These are phyloP conservation scores for Amphipyra berbera DNA, from an alignment of 2,888 invertebrate genomes.

Conservation along the genomic window DNA sequence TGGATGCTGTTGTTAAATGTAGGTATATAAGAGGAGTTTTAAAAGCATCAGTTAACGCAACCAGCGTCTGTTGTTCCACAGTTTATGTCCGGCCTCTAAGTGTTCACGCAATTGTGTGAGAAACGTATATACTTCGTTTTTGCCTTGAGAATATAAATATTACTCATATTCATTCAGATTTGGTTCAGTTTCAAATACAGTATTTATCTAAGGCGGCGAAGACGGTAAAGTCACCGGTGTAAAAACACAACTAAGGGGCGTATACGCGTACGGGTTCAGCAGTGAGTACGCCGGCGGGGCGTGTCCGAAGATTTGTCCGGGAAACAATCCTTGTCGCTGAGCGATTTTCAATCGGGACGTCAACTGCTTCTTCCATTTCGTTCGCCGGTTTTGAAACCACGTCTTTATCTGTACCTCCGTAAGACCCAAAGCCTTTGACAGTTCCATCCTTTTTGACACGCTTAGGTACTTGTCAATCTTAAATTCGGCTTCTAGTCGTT, in stretches of 20 bases:
- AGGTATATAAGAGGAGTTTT: too few relatives aligned
- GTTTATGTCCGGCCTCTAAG: too few relatives aligned
- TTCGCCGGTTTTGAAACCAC: slow-evolving; percentile 98
- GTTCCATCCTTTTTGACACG: slow-evolving; percentile 98
- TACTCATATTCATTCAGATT: too few relatives aligned
- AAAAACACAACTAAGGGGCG: slow-evolving; percentile 91
- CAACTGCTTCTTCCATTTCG: slow-evolving; percentile 99
- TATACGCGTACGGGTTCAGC: slow-evolving; percentile 90
- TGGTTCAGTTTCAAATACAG: too few relatives aligned
- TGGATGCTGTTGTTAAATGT: too few relatives aligned
- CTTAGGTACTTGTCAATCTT: slow-evolving; percentile 98
- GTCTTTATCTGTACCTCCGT: slow-evolving; percentile 99
- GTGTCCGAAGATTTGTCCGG: slow-evolving; percentile 92
- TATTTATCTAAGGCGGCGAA: slow-evolving; percentile 70
- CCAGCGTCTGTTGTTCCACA: too few relatives aligned
- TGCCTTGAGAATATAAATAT: too few relatives aligned
- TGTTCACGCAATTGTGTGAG: too few relatives aligned
- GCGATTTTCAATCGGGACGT: slow-evolving; percentile 97
- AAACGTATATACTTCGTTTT: too few relatives aligned
- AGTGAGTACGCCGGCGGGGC: slow-evolving; percentile 91
- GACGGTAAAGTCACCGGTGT: slow-evolving; percentile 87
- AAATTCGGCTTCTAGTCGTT: slow-evolving; percentile 97
- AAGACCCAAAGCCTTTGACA: slow-evolving; percentile 96
- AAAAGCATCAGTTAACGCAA: too few relatives aligned
- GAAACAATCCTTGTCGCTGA: slow-evolving; percentile 95